Evolutionary conservation across 2,888 invertebrate species (phyloP), one percentile per base, ranked within the genome.

Genomic region (Eristalis intricaria): DNA sequence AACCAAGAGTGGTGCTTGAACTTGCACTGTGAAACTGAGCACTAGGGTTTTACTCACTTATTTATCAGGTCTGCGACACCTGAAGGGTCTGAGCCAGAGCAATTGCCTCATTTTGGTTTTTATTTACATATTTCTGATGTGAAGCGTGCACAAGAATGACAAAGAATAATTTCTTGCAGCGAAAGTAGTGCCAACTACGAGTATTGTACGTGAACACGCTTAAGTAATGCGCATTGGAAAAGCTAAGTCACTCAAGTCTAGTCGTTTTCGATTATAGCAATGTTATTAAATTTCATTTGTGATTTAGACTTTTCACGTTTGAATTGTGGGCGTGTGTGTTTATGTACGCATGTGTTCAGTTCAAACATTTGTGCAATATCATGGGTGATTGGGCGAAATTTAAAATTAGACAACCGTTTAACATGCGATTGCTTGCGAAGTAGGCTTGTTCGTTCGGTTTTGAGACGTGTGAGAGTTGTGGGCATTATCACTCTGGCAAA

Each of bases 221-320:
- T 50, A 50, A n/a, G 50, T 50, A 50, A 50, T 50, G 50, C 50
- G 50, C 19, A 50, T 4, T 19, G 50, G 19, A 50, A 50, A 43
- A 4, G 43, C 50, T 19, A 19, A n/a, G 8, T 4, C 50, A 5
- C 8, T 19, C 8, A 19, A n/a, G 8, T 50, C 19, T 50, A 50
- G 10, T 50, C 8, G 50, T 19, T 50, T 50, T 50, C 19, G 50
- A 50, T 50, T 50, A 76, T 68, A 60, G 68, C 32, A 76, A 68
- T 68, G 68, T 68, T 43, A 76, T 76, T 68, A 43, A 66, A 68
- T 22, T 50, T 2, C 50, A 22, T 19, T 2, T 1, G 19, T 50
- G 50, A 19, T 8, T 19, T 43, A 43, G 43, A 8, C n/a, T n/a
- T n/a, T n/a, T n/a, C n/a, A n/a, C n/a, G n/a, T n/a, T n/a, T n/a